Conservation (phyloP, 2,797 vertebrate genomes). For the Nyctalus aviator region DNA sequence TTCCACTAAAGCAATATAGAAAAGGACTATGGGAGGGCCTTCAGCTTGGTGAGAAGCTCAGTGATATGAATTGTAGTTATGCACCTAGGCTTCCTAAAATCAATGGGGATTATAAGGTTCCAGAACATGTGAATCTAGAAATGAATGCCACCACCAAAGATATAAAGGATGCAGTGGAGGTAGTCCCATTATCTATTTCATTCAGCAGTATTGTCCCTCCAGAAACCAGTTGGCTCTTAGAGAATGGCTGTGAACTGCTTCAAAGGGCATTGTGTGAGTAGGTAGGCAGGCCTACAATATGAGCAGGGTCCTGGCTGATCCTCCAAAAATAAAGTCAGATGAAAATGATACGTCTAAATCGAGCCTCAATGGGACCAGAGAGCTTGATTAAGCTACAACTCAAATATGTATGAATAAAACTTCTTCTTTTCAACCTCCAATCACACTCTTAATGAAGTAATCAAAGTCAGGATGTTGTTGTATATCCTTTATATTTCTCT, state of each 20-base stretch:
- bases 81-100: background rate
- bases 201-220: background rate
- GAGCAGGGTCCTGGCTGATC: background rate
- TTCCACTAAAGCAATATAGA: background rate
- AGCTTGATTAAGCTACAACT: background rate
- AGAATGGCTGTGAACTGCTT: background rate
- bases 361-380: background rate
- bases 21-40: background rate
- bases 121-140: background rate
- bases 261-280: background rate
- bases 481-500: background rate
- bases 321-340: background rate
- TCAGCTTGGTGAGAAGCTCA: background rate
- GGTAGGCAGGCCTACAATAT: background rate
- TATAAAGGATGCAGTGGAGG: background rate
- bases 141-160: background rate
- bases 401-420: background rate
- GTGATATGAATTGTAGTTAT: background rate
- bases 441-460: background rate
- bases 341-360: background rate
- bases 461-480: background rate
- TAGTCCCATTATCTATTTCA: background rate
- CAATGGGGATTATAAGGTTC: background rate
- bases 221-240: background rate
- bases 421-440: background rate